Percentiles rank a stretch among this genome's conserved stretches.
These are phyloP conservation scores for Muricea muricata DNA, from an alignment of 92 coral and sea anemone species.

Conservation along the genomic window DNA sequence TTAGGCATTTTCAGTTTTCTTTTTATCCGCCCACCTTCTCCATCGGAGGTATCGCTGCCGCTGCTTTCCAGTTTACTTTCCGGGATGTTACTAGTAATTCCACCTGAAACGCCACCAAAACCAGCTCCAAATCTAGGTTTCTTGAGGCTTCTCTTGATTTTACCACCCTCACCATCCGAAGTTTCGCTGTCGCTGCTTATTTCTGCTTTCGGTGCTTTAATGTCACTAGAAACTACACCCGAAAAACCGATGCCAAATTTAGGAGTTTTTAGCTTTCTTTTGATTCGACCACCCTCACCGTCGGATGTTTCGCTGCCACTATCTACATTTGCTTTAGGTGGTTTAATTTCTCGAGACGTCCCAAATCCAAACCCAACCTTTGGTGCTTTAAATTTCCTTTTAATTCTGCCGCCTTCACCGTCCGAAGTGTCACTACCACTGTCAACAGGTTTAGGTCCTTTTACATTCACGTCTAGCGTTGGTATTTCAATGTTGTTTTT, in stretches of 20 bases:
- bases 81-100: neutral
- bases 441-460: conserved; percentile 17
- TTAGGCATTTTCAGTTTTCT: neutral
- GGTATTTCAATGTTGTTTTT: conserved; percentile 27
- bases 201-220: too few relatives aligned
- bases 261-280: conserved; percentile 20
- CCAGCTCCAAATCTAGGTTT: neutral
- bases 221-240: neutral
- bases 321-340: neutral
- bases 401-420: conserved; percentile 14
- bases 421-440: conserved; percentile 24
- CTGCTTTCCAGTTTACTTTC: neutral
- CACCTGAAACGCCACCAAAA: neutral
- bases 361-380: neutral
- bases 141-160: conserved; percentile 24
- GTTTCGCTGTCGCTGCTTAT: conserved; percentile 37
- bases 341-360: neutral
- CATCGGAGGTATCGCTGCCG: conserved; percentile 23
- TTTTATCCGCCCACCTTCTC: conserved; percentile 20
- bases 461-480: neutral
- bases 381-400: conserved; percentile 19
- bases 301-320: conserved; percentile 2
- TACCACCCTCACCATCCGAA: conserved; percentile 35
- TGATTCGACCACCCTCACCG: neutral
- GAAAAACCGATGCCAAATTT: conserved; percentile 3